phyloP scores from a whole-genome alignment of 2,888 invertebrate genomes.

The Coremacera marginata region DNA sequence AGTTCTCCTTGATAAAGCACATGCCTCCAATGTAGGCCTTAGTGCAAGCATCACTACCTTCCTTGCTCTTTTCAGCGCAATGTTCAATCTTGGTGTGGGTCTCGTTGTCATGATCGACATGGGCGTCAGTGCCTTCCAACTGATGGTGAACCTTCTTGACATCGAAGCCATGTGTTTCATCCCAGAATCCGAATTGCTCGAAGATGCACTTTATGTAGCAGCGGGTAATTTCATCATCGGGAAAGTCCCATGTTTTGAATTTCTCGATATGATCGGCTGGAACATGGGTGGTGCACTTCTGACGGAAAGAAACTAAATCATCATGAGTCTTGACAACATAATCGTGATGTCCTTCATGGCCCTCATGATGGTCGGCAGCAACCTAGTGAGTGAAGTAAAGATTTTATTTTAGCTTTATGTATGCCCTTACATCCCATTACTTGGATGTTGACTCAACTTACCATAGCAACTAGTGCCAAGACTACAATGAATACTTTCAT shows the following conservation, averaged over 20 bases:
- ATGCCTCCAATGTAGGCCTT: constrained; percentile 65
- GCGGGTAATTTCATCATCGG: constrained; percentile 62
- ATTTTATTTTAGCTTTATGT: too few relatives aligned
- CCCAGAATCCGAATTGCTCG: constrained; percentile 64
- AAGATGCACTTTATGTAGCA: constrained; percentile 67
- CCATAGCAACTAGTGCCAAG: constrained; percentile 47
- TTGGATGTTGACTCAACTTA: constrained; percentile 39
- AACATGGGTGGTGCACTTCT: constrained; percentile 56
- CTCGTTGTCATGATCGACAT: constrained; percentile 60
- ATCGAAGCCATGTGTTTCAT: constrained; percentile 61
- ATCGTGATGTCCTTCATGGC: constrained; percentile 41
- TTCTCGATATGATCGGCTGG: constrained; percentile 60
- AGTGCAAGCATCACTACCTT: constrained; percentile 60
- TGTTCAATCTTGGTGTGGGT: constrained; percentile 60
- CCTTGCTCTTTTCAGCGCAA: constrained; percentile 62
- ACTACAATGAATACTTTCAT: constrained; percentile 54
- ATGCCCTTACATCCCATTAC: background rate
- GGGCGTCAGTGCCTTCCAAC: constrained; percentile 53
- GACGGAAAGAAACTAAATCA: constrained; percentile 60
- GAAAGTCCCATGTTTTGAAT: constrained; percentile 63
- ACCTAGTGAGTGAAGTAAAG: constrained; percentile 38
- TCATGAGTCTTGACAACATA: constrained; percentile 64
- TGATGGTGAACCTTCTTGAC: constrained; percentile 65
- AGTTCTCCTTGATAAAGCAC: constrained; percentile 62
- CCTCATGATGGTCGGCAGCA: constrained; percentile 40